Percentiles rank a stretch among this genome's conserved stretches.
Evolutionary conservation across 2,888 invertebrate genomes (phyloP).

Genomic region (Alloscopus bannaensis): DNA sequence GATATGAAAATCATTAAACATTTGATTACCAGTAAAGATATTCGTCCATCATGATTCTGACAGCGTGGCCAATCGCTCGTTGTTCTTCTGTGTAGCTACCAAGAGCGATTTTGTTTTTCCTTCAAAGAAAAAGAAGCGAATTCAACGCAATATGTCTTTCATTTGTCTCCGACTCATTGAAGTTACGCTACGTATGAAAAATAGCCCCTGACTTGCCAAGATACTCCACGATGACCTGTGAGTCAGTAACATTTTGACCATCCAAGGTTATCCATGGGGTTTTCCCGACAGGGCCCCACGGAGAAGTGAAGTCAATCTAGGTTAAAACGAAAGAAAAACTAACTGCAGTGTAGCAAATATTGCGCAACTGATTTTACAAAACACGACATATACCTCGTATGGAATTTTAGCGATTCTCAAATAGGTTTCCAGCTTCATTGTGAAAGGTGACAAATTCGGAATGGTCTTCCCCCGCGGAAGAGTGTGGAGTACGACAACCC

Average conservation of each 20-base stretch:
- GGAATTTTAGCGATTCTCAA: slow-evolving; percentile 60
- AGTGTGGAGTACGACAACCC: slow-evolving; percentile 58
- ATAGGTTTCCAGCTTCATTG: slow-evolving; percentile 66
- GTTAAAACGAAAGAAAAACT: background rate
- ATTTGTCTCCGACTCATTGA: too few relatives aligned
- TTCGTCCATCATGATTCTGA: slow-evolving; percentile 74
- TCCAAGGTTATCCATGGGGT: slow-evolving; percentile 71
- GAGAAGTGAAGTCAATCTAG: slow-evolving; percentile 48
- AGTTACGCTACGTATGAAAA: too few relatives aligned
- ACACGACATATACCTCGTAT: slow-evolving; percentile 46
- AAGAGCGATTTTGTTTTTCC: slow-evolving; percentile 27
- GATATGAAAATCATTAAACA: background rate
- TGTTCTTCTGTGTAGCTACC: slow-evolving; percentile 48
- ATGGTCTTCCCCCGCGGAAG: slow-evolving; percentile 46
- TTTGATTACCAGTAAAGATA: slow-evolving; percentile 75
- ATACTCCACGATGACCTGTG: slow-evolving; percentile 64
- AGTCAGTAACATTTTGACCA: slow-evolving; percentile 68
- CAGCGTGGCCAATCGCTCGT: slow-evolving; percentile 41
- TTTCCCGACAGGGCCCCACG: slow-evolving; percentile 59
- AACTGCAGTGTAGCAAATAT: background rate
- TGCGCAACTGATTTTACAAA: background rate
- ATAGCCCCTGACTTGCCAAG: slow-evolving; percentile 61
- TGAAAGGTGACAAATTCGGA: slow-evolving; percentile 62
- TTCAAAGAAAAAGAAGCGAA: slow-evolving; percentile 19
- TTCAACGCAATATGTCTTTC: too few relatives aligned